These are phyloP conservation scores for Eulimnadia texana DNA, from an alignment of 1,140 invertebrate genomes.

Conservation along the genomic window DNA sequence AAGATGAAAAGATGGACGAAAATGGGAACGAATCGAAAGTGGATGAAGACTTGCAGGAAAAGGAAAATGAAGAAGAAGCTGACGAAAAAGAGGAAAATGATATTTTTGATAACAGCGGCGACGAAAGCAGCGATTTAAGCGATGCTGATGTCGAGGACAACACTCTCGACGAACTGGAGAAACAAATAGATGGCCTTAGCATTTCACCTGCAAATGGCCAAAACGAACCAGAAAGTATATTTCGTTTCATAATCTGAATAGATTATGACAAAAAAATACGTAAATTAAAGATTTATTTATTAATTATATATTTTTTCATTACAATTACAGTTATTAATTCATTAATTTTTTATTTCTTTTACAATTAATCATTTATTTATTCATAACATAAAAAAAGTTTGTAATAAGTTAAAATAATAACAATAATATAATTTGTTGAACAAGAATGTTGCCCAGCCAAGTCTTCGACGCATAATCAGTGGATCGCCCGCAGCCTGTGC, in stretches of 20 bases:
- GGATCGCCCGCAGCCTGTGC: slow-evolving; percentile 21
- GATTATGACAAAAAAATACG: no score
- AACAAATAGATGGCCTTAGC: not conserved
- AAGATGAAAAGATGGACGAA: slow-evolving; percentile 24
- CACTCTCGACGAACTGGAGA: slow-evolving; percentile 17
- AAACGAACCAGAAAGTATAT: not conserved
- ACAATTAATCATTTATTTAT: no score
- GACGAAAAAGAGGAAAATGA: not conserved
- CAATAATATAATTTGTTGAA: no score
- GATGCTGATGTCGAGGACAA: slow-evolving; percentile 71
- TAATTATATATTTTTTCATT: no score
- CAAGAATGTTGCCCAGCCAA: not conserved
- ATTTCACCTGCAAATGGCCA: not conserved
- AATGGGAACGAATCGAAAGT: slow-evolving; percentile 6
- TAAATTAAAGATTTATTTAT: no score
- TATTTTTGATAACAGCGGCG: not conserved
- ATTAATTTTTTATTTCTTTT: no score
- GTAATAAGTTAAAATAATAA: no score
- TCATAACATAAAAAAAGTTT: no score
- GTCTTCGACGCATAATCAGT: slow-evolving; percentile 21
- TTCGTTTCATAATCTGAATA: no score
- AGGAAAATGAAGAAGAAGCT: slow-evolving; percentile 10
- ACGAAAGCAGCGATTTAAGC: slow-evolving; percentile 31
- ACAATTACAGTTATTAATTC: no score
- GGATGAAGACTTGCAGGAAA: slow-evolving; percentile 15